Conservation (phyloP, 2,797 vertebrate species). For the Calcarius lapponicus region DNA sequence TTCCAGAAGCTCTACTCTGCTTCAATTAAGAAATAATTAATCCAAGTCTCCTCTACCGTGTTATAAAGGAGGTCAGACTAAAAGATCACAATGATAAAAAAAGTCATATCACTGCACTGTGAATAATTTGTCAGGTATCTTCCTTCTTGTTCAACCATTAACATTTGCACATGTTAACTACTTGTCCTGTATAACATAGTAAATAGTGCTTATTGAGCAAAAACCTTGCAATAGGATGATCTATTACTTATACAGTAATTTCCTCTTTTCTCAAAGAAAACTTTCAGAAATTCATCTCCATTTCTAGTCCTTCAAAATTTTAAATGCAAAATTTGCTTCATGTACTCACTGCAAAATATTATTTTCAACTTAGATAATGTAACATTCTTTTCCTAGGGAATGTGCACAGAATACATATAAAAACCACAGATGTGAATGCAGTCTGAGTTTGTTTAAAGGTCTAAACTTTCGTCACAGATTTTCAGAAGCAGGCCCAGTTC, state of each 20-base stretch:
- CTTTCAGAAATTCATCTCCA: background rate
- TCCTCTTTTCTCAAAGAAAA: background rate
- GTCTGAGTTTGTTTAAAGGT: background rate
- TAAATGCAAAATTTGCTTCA: background rate
- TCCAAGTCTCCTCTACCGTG: background rate
- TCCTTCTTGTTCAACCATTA: background rate
- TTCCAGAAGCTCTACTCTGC: background rate
- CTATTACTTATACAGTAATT: background rate
- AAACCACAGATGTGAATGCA: background rate
- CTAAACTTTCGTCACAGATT: background rate
- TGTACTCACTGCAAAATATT: background rate
- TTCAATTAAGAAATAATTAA: slow-evolving; percentile 45
- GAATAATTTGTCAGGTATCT: background rate
- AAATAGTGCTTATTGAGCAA: background rate
- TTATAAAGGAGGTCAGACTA: background rate
- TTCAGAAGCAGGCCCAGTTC: background rate
- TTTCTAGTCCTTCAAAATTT: background rate
- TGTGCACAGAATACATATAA: background rate
- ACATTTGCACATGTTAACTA: background rate
- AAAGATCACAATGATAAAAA: slow-evolving; percentile 9
- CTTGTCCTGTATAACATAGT: background rate
- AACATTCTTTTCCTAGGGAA: background rate
- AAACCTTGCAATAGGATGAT: background rate
- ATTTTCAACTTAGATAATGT: background rate
- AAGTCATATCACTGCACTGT: background rate